These are phyloP conservation scores for Rhinichthys klamathensis DNA, from an alignment of 2,113 vertebrate genomes.

Conservation along the genomic window DNA sequence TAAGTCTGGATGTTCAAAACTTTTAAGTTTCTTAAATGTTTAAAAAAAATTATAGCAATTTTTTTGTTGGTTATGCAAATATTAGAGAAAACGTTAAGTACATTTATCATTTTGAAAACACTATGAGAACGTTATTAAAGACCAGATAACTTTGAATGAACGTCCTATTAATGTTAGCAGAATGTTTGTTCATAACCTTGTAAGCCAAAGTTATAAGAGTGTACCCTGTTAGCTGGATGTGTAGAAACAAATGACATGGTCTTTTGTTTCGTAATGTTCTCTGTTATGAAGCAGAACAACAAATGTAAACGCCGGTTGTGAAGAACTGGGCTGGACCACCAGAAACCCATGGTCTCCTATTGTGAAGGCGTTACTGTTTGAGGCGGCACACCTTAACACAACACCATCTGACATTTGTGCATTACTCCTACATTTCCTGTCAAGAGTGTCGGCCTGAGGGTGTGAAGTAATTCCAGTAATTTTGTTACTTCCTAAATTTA, in stretches of 20 bases:
- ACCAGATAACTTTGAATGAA: not conserved
- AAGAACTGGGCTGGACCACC: not conserved
- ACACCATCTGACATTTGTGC: not conserved
- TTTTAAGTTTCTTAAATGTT: not conserved
- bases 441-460: not conserved
- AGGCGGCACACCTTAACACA: conserved; percentile 30
- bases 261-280: not conserved
- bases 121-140: not conserved
- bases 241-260: not conserved
- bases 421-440: conserved; percentile 10
- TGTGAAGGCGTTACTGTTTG: not conserved
- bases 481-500: not conserved
- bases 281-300: not conserved
- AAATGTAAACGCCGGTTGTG: not conserved
- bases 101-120: not conserved
- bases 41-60: not conserved
- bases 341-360: not conserved
- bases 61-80: not conserved
- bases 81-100: not conserved
- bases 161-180: not conserved
- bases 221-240: not conserved
- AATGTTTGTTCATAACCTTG: not conserved
- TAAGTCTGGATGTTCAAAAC: not conserved
- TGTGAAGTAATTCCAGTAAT: conserved; percentile 33
- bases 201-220: not conserved